phyloP scores from a whole-genome alignment of 2,113 vertebrate species.

The Agapornis roseicollis region DNA sequence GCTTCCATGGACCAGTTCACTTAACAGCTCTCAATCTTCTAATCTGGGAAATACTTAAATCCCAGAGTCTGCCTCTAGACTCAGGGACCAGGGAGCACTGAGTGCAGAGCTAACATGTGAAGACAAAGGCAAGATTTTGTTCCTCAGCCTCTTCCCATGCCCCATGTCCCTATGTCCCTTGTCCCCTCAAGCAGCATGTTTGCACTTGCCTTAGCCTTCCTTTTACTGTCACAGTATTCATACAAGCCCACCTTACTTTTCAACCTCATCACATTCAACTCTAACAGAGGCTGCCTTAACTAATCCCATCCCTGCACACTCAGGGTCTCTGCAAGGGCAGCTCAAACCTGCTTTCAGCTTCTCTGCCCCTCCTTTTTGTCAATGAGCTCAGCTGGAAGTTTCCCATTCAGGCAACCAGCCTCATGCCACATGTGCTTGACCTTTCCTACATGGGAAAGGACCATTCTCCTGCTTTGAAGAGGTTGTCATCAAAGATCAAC shows the following conservation, averaged over 20 bases:
- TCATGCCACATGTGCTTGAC: fast-evolving
- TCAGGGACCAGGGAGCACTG: not conserved
- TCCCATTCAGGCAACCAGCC: not conserved
- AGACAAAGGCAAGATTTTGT: not conserved
- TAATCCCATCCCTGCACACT: not conserved
- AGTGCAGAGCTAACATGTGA: not conserved
- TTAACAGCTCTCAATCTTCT: not conserved
- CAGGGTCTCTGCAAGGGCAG: not conserved
- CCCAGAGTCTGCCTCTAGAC: not conserved
- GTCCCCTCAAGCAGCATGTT: not conserved
- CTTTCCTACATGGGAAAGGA: not conserved
- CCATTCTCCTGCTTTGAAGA: not conserved
- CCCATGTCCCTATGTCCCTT: not conserved
- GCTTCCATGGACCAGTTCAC: not conserved
- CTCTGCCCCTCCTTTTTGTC: not conserved
- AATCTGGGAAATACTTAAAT: not conserved
- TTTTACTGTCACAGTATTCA: not conserved
- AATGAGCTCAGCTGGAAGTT: not conserved
- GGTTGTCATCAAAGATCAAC: not conserved
- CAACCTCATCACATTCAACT: not conserved
- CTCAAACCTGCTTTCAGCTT: not conserved
- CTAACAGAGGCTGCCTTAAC: not conserved
- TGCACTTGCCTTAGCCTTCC: not conserved
- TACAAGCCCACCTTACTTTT: not conserved
- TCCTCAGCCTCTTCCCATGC: not conserved